Conservation (phyloP, 1,140 invertebrate species). For the Drosophila arawakana region DNA sequence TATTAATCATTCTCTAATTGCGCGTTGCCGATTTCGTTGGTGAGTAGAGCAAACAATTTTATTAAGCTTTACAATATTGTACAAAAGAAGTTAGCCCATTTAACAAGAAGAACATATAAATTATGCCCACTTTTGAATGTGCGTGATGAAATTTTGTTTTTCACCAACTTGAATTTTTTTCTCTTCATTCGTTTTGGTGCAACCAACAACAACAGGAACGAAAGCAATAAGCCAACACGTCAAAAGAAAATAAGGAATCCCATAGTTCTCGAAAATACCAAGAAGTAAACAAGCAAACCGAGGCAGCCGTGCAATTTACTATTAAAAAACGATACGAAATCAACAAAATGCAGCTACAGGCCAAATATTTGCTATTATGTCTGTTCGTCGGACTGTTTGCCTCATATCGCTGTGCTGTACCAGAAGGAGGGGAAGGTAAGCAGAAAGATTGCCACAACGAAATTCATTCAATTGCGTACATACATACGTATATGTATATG, state of each 20-base stretch:
- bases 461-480: conserved; percentile 30
- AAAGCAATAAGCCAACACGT: conserved; percentile 34
- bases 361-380: conserved; percentile 69
- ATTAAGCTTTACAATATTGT: background rate
- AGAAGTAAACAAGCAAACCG: conserved; percentile 47
- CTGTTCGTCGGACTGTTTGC: conserved; percentile 71
- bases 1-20: conserved; percentile 75
- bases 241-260: conserved; percentile 37
- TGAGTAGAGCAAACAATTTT: conserved; percentile 36
- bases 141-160: conserved; percentile 22
- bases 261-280: conserved; percentile 37
- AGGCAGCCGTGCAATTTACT: conserved; percentile 36
- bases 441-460: conserved; percentile 42
- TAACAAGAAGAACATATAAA: background rate
- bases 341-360: conserved; percentile 67
- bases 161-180: conserved; percentile 28
- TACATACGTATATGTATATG: too few species aligned
- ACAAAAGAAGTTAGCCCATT: background rate
- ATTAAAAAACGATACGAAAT: conserved; percentile 22
- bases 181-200: conserved; percentile 12
- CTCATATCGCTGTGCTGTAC: conserved; percentile 39
- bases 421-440: conserved; percentile 60
- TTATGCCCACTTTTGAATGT: background rate
- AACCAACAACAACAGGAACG: conserved; percentile 17
- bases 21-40: conserved; percentile 69